Evolutionary conservation across 2,797 vertebrate genomes (phyloP).

Genomic region (Anguilla pacifica): DNA sequence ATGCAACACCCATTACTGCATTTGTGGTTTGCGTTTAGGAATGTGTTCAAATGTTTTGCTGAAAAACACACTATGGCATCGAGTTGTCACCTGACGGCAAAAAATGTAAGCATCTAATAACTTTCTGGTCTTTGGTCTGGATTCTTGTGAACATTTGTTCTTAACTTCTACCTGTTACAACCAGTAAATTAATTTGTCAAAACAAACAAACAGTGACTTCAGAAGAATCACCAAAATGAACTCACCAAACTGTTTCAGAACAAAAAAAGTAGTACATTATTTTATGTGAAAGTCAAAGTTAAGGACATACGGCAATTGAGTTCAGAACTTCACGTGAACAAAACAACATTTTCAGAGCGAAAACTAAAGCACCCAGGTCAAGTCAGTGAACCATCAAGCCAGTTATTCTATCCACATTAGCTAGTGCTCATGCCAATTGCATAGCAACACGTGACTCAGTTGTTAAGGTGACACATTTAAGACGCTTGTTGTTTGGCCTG

Average conservation of each 20-base stretch:
- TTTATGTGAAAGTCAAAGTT: no score
- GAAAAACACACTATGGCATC: background rate
- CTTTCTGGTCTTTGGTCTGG: background rate
- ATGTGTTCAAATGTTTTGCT: background rate
- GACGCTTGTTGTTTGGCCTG: conserved; percentile 38
- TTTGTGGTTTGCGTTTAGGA: background rate
- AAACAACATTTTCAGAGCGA: background rate
- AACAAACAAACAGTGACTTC: no score
- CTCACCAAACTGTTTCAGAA: background rate
- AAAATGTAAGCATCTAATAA: background rate
- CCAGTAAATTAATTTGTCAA: no score
- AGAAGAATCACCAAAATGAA: background rate
- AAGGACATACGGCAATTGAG: background rate
- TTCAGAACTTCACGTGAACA: background rate
- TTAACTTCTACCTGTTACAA: no score
- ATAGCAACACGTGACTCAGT: conserved; percentile 45
- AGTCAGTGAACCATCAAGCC: background rate
- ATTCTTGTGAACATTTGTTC: background rate
- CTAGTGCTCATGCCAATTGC: conserved; percentile 29
- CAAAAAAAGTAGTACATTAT: no score
- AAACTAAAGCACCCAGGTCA: background rate
- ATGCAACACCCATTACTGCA: background rate
- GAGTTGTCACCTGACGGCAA: background rate
- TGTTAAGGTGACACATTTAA: conserved; percentile 40
- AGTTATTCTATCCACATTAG: background rate